Percentiles rank a stretch among this genome's conserved stretches.
These are phyloP conservation scores for Luidia sarsii DNA, from an alignment of 53 echinoderm and acorn worm genomes.

Conservation along the genomic window DNA sequence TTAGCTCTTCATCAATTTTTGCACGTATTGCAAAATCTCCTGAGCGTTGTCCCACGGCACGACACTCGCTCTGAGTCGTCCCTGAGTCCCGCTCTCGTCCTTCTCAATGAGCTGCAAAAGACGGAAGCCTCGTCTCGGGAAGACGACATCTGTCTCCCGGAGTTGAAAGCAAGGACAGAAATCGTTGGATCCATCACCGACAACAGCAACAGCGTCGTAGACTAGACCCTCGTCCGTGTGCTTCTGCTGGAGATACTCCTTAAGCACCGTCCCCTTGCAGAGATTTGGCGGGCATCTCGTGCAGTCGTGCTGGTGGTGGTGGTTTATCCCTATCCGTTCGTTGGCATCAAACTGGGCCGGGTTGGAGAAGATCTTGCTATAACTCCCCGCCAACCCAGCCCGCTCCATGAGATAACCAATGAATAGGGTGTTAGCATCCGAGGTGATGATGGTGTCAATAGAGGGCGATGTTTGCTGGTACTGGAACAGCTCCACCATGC, in stretches of 20 bases:
- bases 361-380: slow-evolving; percentile 75
- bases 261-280: slow-evolving; percentile 78
- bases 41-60: slow-evolving; percentile 76
- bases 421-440: slow-evolving; percentile 88
- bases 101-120: slow-evolving; percentile 64
- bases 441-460: slow-evolving; percentile 73
- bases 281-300: slow-evolving; percentile 77
- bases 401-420: slow-evolving; percentile 67
- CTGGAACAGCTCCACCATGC: slow-evolving; percentile 77
- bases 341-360: slow-evolving; percentile 75
- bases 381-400: slow-evolving; percentile 20
- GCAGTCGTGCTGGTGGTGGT: slow-evolving; percentile 83
- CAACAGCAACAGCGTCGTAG: slow-evolving; percentile 74
- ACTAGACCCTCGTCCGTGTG: slow-evolving; percentile 23
- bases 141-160: slow-evolving; percentile 68
- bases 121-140: slow-evolving; percentile 82
- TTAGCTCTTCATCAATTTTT: background rate
- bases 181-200: slow-evolving; percentile 93
- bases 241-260: slow-evolving; percentile 47
- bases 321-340: slow-evolving; percentile 65
- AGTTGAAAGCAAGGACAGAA: slow-evolving; percentile 79
- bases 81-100: background rate
- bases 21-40: slow-evolving; percentile 52
- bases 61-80: slow-evolving; percentile 46
- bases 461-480: slow-evolving; percentile 49